A percentile compares a stretch with the other conserved stretches of the same genome.
These are phyloP conservation scores for Cataglyphis altisquamis DNA, from an alignment of 2,888 invertebrate genomes.

Conservation along the genomic window DNA sequence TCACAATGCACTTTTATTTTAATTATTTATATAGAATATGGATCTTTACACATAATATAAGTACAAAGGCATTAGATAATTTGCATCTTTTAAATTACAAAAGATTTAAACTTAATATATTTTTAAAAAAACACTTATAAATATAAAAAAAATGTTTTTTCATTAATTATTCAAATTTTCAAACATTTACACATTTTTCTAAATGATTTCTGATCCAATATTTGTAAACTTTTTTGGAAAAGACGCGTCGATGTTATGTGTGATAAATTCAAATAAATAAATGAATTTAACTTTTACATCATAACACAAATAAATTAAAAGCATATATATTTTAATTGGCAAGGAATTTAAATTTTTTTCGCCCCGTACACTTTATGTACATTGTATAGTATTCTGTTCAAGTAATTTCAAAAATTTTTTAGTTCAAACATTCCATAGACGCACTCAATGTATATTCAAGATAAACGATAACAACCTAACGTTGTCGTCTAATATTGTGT, in stretches of 20 bases:
- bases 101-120: not conserved
- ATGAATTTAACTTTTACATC: not conserved
- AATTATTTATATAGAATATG: not conserved
- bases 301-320: not conserved
- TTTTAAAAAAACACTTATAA: not conserved
- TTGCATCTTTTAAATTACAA: not conserved
- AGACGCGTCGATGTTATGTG: not conserved
- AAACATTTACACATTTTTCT: not conserved
- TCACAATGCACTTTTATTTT: not conserved
- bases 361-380: not conserved
- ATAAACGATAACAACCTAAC: constrained; percentile 11
- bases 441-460: not conserved
- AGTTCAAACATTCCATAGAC: not conserved
- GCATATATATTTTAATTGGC: not conserved
- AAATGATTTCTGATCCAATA: not conserved
- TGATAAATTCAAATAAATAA: not conserved
- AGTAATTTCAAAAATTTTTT: not conserved
- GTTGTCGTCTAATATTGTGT: too few relatives aligned
- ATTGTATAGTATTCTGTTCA: not conserved
- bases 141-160: not conserved
- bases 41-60: not conserved
- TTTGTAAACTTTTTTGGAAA: not conserved
- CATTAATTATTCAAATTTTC: not conserved
- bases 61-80: not conserved
- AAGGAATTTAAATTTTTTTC: too few relatives aligned